Base-by-base conservation (phyloP, 2,797 vertebrate genomes). In the Mormyrops boulengeri region DNA sequence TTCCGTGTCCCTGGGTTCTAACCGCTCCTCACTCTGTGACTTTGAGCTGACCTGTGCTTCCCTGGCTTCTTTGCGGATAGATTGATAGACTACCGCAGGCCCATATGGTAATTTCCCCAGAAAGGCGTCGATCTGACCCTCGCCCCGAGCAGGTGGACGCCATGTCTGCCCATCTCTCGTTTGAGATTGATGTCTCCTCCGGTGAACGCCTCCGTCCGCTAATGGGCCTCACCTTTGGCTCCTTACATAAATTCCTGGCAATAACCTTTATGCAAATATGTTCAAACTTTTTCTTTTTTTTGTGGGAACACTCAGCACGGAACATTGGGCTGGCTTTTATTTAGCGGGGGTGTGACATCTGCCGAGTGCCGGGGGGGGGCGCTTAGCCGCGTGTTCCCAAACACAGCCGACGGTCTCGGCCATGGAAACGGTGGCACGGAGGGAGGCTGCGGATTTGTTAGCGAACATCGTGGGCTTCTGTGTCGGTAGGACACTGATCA, bases 91-190 rank as follows among this genome's bases (percentile, higher is more conserved):
- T 44, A 53, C 82, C 38, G 22, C 47, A 22, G 66, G 60, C 77
- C 88, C 77, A 38, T 73, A 88, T 88, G 87, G 80, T 90, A 90
- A 88, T 90, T 62, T 69, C 41, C 88, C 60, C 77, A 82, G 38
- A 88, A 44, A 77, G 87, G 57, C 44, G 69, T 88, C 38, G 53
- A 66, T 73, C 47, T 87, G 38, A 90, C 90, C 84, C 55, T 22
- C 55, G 88, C 88, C 88, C 88, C 12, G 62, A 49, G 86, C 90
- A 90, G 90, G 90, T 89, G 90, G 90, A 62, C 49, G 5, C 49
- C 34, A 38, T 47, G 60, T 38, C 80, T 50, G 22, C 52, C 6
- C 50, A 34, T 84, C 50, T 4, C 82, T 90, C 38, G 53, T 87
- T 87, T 89, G 52, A 87, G 90, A 89, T 82, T 89, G 88, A 89